Percentiles rank a stretch among this genome's conserved stretches.
These are phyloP conservation scores for Carettochelys insculpta DNA, from an alignment of 2,113 vertebrate species.

Conservation along the genomic window DNA sequence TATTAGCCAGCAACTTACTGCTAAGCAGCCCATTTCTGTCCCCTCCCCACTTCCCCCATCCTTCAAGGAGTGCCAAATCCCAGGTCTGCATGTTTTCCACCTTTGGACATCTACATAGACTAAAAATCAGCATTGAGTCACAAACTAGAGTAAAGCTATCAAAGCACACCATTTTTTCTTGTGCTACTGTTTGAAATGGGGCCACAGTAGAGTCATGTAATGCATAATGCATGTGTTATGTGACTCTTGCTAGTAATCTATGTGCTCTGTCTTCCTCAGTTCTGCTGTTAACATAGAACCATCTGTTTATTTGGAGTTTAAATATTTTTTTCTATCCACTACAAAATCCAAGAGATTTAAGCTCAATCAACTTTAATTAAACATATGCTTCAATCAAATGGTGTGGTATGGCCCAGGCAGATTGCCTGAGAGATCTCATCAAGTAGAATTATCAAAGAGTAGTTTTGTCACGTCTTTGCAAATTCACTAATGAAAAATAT, in stretches of 20 bases:
- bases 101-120: not conserved
- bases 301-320: not conserved
- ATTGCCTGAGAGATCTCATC: not conserved
- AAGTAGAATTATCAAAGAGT: not conserved
- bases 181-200: not conserved
- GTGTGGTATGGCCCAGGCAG: not conserved
- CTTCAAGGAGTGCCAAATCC: not conserved
- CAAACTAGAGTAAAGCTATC: not conserved
- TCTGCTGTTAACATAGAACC: not conserved
- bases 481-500: not conserved
- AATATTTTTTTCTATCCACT: not conserved
- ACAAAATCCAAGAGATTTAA: not conserved
- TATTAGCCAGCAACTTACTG: not conserved
- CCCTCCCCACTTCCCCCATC: not conserved
- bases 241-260: not conserved
- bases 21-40: not conserved
- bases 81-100: not conserved
- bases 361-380: not conserved
- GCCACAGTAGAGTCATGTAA: not conserved
- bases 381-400: not conserved
- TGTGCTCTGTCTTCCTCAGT: not conserved
- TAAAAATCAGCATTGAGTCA: not conserved
- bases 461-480: not conserved
- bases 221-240: not conserved
- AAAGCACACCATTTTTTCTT: not conserved